Evolutionary conservation across 1,140 invertebrate genomes (phyloP).

Genomic region (Lepidurus arcticus): DNA sequence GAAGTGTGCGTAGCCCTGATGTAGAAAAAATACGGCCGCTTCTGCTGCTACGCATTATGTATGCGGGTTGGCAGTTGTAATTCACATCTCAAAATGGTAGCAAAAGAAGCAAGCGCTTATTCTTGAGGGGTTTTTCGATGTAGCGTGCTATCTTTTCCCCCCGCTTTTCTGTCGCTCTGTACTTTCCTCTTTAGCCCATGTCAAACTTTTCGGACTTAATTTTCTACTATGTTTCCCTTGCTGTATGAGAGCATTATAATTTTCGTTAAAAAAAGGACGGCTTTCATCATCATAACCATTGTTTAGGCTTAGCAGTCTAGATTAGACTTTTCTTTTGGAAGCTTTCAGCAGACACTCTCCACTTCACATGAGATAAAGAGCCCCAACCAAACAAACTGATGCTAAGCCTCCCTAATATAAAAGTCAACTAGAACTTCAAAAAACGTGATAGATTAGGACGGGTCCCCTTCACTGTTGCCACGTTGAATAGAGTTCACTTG

Average conservation of each 20-base stretch:
- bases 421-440: neutral
- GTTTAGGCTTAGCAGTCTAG: constrained; percentile 17
- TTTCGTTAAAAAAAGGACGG: neutral
- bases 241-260: constrained; percentile 4
- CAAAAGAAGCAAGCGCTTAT: neutral
- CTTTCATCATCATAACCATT: constrained; percentile 3
- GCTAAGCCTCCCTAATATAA: neutral
- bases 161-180: neutral
- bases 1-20: neutral
- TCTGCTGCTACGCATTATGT: neutral
- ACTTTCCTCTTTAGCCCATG: neutral
- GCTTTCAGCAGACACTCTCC: neutral
- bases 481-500: neutral
- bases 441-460: neutral
- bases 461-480: neutral
- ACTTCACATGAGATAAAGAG: neutral
- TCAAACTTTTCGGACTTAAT: constrained; percentile 15
- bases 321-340: neutral
- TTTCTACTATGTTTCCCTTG: neutral
- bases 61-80: too few relatives aligned
- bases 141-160: neutral
- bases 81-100: neutral
- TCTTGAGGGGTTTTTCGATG: neutral
- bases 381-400: neutral
- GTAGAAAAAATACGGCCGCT: neutral